phyloP scores from a whole-genome alignment of 2,113 vertebrate genomes.

The Caloenas nicobarica region DNA sequence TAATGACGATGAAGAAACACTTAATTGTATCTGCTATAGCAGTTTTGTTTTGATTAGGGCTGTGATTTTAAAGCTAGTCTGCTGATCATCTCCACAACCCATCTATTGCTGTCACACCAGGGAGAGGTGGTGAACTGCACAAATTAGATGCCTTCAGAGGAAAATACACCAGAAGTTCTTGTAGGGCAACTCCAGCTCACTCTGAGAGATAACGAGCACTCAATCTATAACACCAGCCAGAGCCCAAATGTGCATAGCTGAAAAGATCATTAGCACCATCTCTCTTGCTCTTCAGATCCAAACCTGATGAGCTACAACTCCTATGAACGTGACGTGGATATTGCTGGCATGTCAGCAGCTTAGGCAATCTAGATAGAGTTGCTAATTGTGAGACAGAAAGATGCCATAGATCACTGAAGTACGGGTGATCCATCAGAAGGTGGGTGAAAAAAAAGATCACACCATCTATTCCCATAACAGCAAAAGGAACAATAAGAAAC shows the following conservation, averaged over 20 bases:
- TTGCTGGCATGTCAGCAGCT: background rate
- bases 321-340: rapidly evolving
- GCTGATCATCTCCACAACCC: background rate
- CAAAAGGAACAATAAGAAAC: background rate
- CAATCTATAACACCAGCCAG: background rate
- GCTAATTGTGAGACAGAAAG: background rate
- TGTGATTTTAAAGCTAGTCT: background rate
- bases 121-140: background rate
- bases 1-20: background rate
- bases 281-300: background rate
- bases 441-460: background rate
- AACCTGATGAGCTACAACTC: background rate
- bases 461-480: background rate
- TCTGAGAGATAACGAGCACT: rapidly evolving
- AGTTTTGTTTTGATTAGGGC: background rate
- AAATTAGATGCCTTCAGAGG: background rate
- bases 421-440: background rate
- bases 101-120: background rate
- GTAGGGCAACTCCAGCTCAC: background rate
- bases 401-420: background rate
- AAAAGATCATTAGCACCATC: background rate
- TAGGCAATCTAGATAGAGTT: background rate
- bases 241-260: background rate
- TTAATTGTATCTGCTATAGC: background rate
- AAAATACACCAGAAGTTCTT: background rate